Percentiles rank a stretch among this genome's conserved stretches.
These are phyloP conservation scores for Drosophila multiciliata DNA, from an alignment of 2,888 invertebrate genomes.

Conservation along the genomic window DNA sequence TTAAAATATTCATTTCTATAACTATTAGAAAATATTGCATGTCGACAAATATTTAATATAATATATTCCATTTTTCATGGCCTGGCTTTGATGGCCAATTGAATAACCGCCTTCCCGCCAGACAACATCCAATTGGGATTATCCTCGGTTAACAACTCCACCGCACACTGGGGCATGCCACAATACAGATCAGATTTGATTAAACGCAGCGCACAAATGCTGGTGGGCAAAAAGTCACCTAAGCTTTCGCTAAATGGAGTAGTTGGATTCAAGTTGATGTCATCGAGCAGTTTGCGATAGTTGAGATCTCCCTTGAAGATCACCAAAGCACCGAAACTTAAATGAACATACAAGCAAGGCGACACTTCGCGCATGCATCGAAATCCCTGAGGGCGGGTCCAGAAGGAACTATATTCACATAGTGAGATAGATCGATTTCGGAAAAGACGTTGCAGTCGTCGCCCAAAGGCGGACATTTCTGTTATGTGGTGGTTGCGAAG, in stretches of 20 bases:
- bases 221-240: conserved; percentile 90
- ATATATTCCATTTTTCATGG: conserved; percentile 22
- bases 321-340: conserved; percentile 89
- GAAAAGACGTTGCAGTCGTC: conserved; percentile 87
- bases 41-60: background rate
- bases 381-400: conserved; percentile 93
- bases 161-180: conserved; percentile 89
- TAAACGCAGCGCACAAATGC: conserved; percentile 92
- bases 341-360: conserved; percentile 89
- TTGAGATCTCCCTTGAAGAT: conserved; percentile 98
- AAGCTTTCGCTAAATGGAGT: conserved; percentile 87
- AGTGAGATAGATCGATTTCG: conserved; percentile 85
- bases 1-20: background rate
- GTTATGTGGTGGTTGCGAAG: conserved; percentile 81
- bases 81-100: conserved; percentile 84
- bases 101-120: conserved; percentile 93
- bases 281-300: conserved; percentile 96
- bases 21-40: background rate
- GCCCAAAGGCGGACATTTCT: conserved; percentile 84
- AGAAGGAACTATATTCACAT: conserved; percentile 89
- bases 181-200: conserved; percentile 95
- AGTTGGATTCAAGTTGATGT: conserved; percentile 91
- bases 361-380: conserved; percentile 90
- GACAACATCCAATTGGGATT: conserved; percentile 91
- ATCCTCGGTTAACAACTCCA: conserved; percentile 86